Evolutionary conservation across 1,140 invertebrate species (phyloP).

Genomic region (Pogonognathellus flavescens): DNA sequence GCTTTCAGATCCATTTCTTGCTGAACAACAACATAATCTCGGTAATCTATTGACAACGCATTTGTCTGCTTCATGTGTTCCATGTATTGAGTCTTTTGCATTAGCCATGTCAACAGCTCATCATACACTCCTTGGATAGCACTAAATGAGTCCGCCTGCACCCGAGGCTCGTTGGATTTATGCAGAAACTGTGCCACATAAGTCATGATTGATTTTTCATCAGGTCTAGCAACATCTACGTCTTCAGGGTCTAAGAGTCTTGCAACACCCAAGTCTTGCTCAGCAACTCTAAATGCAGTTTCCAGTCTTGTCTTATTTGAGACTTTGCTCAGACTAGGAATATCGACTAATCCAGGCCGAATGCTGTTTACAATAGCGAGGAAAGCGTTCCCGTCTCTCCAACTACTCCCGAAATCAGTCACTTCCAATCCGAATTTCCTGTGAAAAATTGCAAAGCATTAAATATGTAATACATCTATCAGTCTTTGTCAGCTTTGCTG

Average conservation of each 20-base stretch:
- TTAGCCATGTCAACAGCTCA: slow-evolving; percentile 84
- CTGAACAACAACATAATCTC: slow-evolving; percentile 81
- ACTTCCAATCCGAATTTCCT: slow-evolving; percentile 74
- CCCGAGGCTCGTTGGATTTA: slow-evolving; percentile 86
- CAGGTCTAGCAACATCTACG: slow-evolving; percentile 96
- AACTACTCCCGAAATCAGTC: slow-evolving; percentile 95
- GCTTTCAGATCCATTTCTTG: slow-evolving; percentile 80
- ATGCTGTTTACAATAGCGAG: slow-evolving; percentile 96
- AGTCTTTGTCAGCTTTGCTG: slow-evolving; percentile 1
- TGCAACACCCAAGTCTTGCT: slow-evolving; percentile 92
- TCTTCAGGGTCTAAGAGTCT: slow-evolving; percentile 94
- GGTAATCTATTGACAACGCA: slow-evolving; percentile 75
- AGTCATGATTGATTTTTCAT: slow-evolving; percentile 99
- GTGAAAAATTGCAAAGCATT: not conserved
- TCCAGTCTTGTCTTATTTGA: slow-evolving; percentile 87
- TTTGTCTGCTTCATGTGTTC: slow-evolving; percentile 79
- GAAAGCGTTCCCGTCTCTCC: slow-evolving; percentile 97
- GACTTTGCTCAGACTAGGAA: slow-evolving; percentile 82
- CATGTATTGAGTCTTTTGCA: slow-evolving; percentile 79
- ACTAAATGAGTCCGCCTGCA: slow-evolving; percentile 76
- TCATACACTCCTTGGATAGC: slow-evolving; percentile 85
- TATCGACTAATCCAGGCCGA: slow-evolving; percentile 91
- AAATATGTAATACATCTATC: slow-evolving; percentile 39
- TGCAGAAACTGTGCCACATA: slow-evolving; percentile 99
- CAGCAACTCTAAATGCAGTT: slow-evolving; percentile 94